Base-by-base conservation (phyloP, 1,140 invertebrate species). In the Rhynchophorus ferrugineus region DNA sequence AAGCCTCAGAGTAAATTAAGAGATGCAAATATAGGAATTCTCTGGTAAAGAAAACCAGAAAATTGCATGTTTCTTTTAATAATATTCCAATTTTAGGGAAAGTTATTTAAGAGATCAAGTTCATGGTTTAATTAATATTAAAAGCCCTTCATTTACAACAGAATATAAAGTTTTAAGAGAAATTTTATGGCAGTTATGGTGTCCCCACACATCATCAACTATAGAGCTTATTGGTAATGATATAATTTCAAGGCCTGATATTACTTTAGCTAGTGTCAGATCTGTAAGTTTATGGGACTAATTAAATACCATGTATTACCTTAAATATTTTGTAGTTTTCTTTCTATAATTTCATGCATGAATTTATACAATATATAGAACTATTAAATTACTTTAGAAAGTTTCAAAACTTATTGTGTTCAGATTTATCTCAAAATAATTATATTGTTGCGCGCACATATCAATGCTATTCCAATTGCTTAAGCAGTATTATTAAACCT, bases 151-250 rank as follows among this genome's bases (percentile, higher is more conserved):
- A 35, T 49, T 68, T 29, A 58, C 68, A 7, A 57, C 65, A 3
- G 66, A 69, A 53, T 69, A 68, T 55, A 67, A 65, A 56, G 58
- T 65, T 13, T 59, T 69, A 29, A 48, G 68, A 39, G 68, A 69
- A 54, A 44, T 68, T 9, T 55, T 68, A 9, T 69, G 66, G 66
- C 66, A 69, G 48, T 39, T 65, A 20, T 63, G 49, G 42, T 46
- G 41, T 9, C 58, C 54, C 2, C 64, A 68, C 44, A 61, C 49
- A 14, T 66, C 64, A 19, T 53, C 56, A 20, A 51, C 61, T 6
- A 65, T 66, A 47, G 17, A 63, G 29, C 59, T 67, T 14, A 41
- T 39, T 13, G 57, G 54, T 1, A 54, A 66, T 42, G 46, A 52
- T 24, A 35, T 69, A 11, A 49, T 58, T 13, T 54, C 58, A 8